Base-by-base conservation (phyloP, 2,797 vertebrate genomes). In the Strix occidentalis region DNA sequence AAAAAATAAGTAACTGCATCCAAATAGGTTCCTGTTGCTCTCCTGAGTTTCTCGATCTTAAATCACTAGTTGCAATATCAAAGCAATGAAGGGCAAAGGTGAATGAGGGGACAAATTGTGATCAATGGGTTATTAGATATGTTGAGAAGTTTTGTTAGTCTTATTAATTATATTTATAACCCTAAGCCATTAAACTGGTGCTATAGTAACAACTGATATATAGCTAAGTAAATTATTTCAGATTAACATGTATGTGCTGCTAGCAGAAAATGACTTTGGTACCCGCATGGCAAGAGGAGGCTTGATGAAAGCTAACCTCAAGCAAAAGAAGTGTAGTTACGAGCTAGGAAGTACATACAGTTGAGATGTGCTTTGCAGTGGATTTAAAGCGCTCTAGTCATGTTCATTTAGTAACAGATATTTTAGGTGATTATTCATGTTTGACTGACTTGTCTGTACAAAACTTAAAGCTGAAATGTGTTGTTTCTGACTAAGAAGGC, bases 141-240 rank as follows among this genome's bases (percentile, higher is more conserved):
- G 80, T 95, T 96, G 93, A 97, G 95, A 98, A 98, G 96, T 96
- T 97, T 97, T 78, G 68, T 96, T 97, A 89, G 82, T 91, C 97
- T 96, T 97, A 98, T 98, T 98, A 97, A 97, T 98, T 96, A 98
- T 98, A 98, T 98, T 98, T 98, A 98, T 98, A 98, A 97, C 98
- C 90, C 63, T 80, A 61, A 96, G 89, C 96, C 95, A 96, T 98
- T 99, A 98, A 98, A 98, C 97, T 91, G 89, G 84, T 89, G 95
- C 95, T 94, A 82, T 95, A 85, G 72, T 77, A 95, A 91, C 79
- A 87, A 31, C 39, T 98, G 98, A 98, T 98, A 94, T 96, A 98
- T 98, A 93, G 96, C 94, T 91, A 71, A 70, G 97, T 98, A 92
- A 97, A 97, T 98, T 97, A 97, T 98, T 97, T 94, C 81, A 50